A percentile compares a stretch with the other conserved stretches of the same genome.
phyloP scores from a whole-genome alignment of 2,888 invertebrate genomes.

The Volucella bombylans region DNA sequence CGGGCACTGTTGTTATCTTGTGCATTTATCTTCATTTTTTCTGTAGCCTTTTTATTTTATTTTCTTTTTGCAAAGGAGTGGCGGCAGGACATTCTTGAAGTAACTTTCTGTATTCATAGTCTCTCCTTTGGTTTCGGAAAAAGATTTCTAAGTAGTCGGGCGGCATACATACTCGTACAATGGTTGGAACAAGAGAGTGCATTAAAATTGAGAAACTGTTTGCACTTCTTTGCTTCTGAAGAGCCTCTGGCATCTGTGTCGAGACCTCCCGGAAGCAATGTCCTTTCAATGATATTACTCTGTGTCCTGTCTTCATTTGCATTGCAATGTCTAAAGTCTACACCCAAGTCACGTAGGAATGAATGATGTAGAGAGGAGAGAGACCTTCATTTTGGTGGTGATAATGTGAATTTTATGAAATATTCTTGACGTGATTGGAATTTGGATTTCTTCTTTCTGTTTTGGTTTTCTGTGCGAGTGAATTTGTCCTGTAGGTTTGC shows the following conservation, averaged over 20 bases:
- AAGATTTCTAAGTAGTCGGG: conserved; percentile 37
- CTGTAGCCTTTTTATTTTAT: not conserved
- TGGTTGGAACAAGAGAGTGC: conserved; percentile 17
- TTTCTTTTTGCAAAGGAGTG: not conserved
- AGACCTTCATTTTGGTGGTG: conserved; percentile 49
- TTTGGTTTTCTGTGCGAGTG: not conserved
- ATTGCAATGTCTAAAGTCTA: conserved; percentile 63
- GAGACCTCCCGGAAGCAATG: conserved; percentile 38
- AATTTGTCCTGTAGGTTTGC: conserved; percentile 3
- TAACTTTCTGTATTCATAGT: conserved; percentile 17
- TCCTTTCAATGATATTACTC: conserved; percentile 44
- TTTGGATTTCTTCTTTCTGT: conserved; percentile 9
- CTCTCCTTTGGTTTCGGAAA: not conserved
- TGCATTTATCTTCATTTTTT: conserved; percentile 18
- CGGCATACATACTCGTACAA: not conserved
- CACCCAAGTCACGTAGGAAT: conserved; percentile 60
- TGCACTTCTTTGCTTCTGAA: not conserved
- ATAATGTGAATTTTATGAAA: conserved; percentile 70
- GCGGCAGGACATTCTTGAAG: conserved; percentile 29
- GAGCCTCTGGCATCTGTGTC: conserved; percentile 20
- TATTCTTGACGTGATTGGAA: conserved; percentile 67
- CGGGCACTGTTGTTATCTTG: conserved; percentile 28
- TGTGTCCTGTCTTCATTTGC: conserved; percentile 64
- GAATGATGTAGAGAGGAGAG: not conserved
- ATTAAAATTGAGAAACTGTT: conserved; percentile 58